Base-by-base conservation (phyloP, 2,113 vertebrate species). In the Puma concolor region DNA sequence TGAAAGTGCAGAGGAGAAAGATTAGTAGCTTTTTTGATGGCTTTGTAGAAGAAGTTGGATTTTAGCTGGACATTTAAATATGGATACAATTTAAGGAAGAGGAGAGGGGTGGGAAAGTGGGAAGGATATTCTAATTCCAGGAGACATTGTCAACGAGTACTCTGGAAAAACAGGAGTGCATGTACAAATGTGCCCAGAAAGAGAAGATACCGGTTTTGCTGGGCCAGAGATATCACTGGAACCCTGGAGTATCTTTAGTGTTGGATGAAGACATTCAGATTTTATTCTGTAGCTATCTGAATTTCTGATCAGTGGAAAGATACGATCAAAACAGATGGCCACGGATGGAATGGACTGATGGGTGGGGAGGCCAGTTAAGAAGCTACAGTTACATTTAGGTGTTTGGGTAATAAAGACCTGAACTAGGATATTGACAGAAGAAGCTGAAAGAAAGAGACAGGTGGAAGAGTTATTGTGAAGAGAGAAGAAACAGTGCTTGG, bases 11-110 rank as follows among this genome's bases (percentile, higher is more conserved):
- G 86, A 93, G 44, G 36, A 64, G 67, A 84, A 44, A 71, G 25
- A 48, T 66, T 50, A 64, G 31, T 82, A 66, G 44, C 25, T 44
- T 66, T 88, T 90, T 33, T 76, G 27, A 64, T 94, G 52, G 29
- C 36, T 77, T 88, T 11, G 1, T 85, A 57, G 69, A 85, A 41
- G 38, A 64, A n/a, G n/a, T 76, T 85, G n/a, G 14, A 71, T 88
- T 92, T 89, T 50, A 93, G 48, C 60, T 77, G 67, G 57, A 31
- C 38, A 21, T 15, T 85, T 14, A 72, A 67, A 31, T 72, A 27
- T 81, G 86, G 89, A 48, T 72, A 72, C 89, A 96, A 82, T 77
- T 86, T 19, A 96, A 50, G 71, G 72, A 89, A 71, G 72, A 81
- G 7, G 31, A 89, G 31, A 77, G 41, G 36, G 64, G 17, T 52